phyloP scores from a whole-genome alignment of 2,113 vertebrate species.

The Mionectes macconnelli region DNA sequence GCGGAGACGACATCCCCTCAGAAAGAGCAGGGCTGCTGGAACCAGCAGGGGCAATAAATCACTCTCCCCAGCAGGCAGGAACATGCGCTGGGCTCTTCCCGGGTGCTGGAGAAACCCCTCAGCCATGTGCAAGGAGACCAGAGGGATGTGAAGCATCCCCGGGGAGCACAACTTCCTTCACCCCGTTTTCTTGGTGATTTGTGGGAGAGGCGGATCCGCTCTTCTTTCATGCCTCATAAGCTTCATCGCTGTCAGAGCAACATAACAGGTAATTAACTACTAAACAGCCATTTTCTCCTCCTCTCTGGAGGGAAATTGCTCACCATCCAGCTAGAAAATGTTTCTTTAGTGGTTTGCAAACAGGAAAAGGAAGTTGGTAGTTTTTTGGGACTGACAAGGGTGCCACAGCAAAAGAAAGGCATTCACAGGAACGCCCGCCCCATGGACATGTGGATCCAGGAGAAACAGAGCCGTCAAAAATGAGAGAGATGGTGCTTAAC shows the following conservation, averaged over 20 bases:
- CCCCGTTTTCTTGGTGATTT: slow-evolving; percentile 16
- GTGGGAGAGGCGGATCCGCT: not conserved
- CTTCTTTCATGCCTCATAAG: slow-evolving; percentile 61
- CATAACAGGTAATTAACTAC: slow-evolving; percentile 73
- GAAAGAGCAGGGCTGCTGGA: not conserved
- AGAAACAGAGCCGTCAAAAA: not conserved
- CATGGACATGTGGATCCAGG: not conserved
- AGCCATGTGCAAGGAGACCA: not conserved
- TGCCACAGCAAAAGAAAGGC: not conserved
- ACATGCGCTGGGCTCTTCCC: not conserved
- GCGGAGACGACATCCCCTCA: not conserved
- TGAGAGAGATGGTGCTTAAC: not conserved
- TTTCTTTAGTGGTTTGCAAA: slow-evolving; percentile 55
- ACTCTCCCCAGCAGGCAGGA: not conserved
- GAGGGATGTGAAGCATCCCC: not conserved
- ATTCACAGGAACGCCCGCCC: not conserved
- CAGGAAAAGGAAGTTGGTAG: not conserved
- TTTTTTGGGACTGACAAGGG: not conserved
- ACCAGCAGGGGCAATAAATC: not conserved
- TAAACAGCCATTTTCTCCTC: slow-evolving; percentile 67
- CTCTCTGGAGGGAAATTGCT: slow-evolving; percentile 60
- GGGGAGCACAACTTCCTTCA: not conserved
- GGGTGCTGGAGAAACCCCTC: not conserved
- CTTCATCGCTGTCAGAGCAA: slow-evolving; percentile 62
- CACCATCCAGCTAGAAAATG: slow-evolving; percentile 65